These are phyloP conservation scores for Yponomeuta plumbellus DNA, from an alignment of 2,888 invertebrate species.

Conservation along the genomic window DNA sequence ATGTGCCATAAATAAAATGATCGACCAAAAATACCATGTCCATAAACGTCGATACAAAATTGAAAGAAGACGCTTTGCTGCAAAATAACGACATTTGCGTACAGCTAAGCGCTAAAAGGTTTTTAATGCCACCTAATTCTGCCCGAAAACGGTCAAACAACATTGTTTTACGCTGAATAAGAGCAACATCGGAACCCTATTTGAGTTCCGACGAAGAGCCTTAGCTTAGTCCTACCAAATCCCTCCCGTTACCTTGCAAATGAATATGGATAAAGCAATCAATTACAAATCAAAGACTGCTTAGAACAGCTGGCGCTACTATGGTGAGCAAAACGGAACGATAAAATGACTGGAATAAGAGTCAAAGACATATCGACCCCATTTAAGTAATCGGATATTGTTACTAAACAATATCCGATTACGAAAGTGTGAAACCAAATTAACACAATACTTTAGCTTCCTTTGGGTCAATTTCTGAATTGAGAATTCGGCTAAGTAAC, in stretches of 20 bases:
- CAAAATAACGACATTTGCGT: no score
- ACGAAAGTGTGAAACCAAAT: no score
- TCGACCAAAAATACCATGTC: no score
- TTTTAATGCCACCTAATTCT: background rate
- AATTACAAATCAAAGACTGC: background rate
- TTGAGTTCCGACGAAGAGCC: background rate
- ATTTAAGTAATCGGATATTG: no score
- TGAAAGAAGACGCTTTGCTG: no score
- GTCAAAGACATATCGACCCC: no score
- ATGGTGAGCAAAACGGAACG: background rate
- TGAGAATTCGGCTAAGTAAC: no score
- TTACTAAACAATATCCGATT: no score
- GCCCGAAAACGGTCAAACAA: background rate
- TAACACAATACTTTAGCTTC: no score
- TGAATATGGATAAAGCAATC: background rate
- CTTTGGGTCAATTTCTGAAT: no score
- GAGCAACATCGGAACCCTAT: background rate
- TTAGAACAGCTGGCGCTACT: background rate
- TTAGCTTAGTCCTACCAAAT: background rate
- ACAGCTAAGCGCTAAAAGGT: background rate
- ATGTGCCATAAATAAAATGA: no score
- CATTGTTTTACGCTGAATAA: background rate
- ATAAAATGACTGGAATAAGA: background rate
- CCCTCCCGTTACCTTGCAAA: background rate
- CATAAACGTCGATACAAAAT: no score